Conservation (phyloP, 2,888 invertebrate species). For the Auanema freiburgensis region DNA sequence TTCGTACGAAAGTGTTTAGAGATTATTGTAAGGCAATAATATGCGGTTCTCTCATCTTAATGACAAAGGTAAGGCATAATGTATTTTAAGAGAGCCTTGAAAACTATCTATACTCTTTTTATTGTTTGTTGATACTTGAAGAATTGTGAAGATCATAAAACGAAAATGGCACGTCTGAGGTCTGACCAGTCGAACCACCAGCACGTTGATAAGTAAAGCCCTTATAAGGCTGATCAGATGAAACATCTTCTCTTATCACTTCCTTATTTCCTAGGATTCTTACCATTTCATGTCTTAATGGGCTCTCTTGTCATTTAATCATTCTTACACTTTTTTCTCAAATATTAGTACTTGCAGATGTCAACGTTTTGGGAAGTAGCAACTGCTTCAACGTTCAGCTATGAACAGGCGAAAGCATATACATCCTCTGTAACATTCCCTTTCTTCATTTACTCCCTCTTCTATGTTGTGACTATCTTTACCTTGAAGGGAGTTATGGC, state of each 20-base stretch:
- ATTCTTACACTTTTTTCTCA: not conserved
- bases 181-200: too few species aligned
- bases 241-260: not conserved
- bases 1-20: too few species aligned
- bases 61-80: too few species aligned
- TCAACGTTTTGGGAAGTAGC: slow-evolving; percentile 36
- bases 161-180: too few species aligned
- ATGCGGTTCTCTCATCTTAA: too few species aligned
- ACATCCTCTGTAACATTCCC: slow-evolving; percentile 31
- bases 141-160: too few species aligned
- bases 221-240: not conserved
- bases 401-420: slow-evolving; percentile 42
- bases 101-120: too few species aligned
- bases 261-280: not conserved
- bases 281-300: too few species aligned
- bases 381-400: slow-evolving; percentile 39
- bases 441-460: slow-evolving; percentile 51
- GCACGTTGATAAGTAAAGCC: not conserved
- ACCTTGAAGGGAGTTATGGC: slow-evolving; percentile 54
- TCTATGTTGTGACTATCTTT: slow-evolving; percentile 59
- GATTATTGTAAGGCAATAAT: too few species aligned
- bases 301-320: slow-evolving; percentile 4
- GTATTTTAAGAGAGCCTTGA: too few species aligned
- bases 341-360: slow-evolving; percentile 1
- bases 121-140: too few species aligned